phyloP scores from a whole-genome alignment of 2,888 invertebrate genomes.

The Clepsis dumicolana region DNA sequence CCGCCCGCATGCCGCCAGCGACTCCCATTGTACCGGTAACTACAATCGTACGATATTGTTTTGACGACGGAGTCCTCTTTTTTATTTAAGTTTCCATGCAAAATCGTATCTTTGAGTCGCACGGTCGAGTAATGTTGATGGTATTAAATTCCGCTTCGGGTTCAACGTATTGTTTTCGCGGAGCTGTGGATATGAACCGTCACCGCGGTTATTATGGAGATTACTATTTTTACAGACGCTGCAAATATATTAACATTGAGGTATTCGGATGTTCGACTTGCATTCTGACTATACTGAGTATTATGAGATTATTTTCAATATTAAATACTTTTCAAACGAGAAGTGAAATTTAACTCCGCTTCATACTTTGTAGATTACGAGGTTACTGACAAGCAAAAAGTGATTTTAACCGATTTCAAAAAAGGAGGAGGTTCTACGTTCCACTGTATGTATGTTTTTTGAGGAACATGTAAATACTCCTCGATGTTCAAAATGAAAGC shows the following conservation, averaged over 20 bases:
- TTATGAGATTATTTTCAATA: neutral
- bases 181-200: conserved; percentile 40
- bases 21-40: conserved; percentile 77
- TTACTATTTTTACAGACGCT: conserved; percentile 44
- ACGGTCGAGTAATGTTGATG: conserved; percentile 77
- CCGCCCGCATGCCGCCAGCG: conserved; percentile 70
- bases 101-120: conserved; percentile 71
- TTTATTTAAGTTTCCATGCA: conserved; percentile 77
- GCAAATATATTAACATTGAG: neutral
- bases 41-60: conserved; percentile 84
- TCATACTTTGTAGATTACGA: no score
- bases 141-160: conserved; percentile 79
- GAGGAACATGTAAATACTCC: no score
- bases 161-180: conserved; percentile 64
- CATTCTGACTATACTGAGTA: neutral
- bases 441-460: no score
- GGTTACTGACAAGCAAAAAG: no score
- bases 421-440: no score
- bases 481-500: no score
- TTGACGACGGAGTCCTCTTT: conserved; percentile 73
- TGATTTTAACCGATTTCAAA: no score
- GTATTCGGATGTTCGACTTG: neutral
- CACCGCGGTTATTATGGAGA: conserved; percentile 57
- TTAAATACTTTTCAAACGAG: neutral
- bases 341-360: no score